phyloP scores from a whole-genome alignment of 1,140 invertebrate species.

The Pissodes strobi region DNA sequence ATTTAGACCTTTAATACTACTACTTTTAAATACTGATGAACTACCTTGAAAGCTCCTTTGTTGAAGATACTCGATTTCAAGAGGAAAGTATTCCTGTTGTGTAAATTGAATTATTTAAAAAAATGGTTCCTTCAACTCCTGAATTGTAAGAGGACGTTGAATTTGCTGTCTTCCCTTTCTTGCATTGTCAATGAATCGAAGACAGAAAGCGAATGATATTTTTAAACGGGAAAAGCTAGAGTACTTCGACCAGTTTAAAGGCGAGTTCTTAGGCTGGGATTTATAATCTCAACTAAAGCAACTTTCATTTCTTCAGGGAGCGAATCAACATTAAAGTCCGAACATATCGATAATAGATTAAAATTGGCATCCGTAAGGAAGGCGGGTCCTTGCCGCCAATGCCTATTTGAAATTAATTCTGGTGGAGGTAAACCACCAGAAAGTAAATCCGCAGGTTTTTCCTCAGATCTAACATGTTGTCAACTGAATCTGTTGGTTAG shows the following conservation, averaged over 20 bases:
- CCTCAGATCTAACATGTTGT: background rate
- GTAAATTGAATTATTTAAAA: background rate
- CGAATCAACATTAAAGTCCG: background rate
- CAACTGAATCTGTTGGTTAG: background rate
- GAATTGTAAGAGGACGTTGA: background rate
- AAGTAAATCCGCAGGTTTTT: conserved; percentile 10
- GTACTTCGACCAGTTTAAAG: background rate
- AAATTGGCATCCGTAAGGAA: conserved; percentile 1
- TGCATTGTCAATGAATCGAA: background rate
- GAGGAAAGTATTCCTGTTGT: background rate
- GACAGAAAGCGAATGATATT: conserved; percentile 2
- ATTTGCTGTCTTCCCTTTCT: background rate
- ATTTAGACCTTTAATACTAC: background rate
- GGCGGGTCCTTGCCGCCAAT: conserved; percentile 1
- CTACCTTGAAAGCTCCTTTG: background rate
- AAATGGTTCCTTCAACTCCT: background rate
- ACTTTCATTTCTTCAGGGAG: background rate
- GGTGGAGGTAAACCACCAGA: background rate
- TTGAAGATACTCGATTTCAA: background rate
- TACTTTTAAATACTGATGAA: background rate
- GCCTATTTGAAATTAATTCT: background rate
- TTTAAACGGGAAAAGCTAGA: conserved; percentile 5
- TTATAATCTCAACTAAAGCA: background rate
- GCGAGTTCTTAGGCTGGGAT: background rate
- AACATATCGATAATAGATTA: background rate